A percentile compares a stretch with the other conserved stretches of the same genome.
Evolutionary conservation across 2,888 invertebrate genomes (phyloP).

Genomic region (Agapetus fuscipes): DNA sequence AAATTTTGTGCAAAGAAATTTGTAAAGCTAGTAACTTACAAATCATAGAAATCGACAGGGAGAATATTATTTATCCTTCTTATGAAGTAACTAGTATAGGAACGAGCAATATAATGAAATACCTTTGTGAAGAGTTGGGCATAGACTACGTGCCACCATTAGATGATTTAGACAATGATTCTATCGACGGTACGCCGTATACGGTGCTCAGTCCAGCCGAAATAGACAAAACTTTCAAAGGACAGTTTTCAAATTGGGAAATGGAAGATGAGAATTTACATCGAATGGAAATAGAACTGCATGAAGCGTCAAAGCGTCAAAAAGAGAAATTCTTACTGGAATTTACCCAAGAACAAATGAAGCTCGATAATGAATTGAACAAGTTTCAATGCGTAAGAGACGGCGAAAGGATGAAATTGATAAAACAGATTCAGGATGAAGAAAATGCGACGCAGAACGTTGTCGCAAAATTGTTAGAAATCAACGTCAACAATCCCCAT

Average conservation of each 20-base stretch:
- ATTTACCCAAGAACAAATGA: slow-evolving; percentile 52
- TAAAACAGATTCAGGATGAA: slow-evolving; percentile 54
- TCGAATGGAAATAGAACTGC: slow-evolving; percentile 54
- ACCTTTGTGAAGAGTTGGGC: slow-evolving; percentile 42
- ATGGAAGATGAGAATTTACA: slow-evolving; percentile 53
- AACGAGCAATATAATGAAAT: slow-evolving; percentile 55
- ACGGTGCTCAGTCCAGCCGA: slow-evolving; percentile 32
- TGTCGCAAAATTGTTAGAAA: slow-evolving; percentile 53
- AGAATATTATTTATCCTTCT: slow-evolving; percentile 57
- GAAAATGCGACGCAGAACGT: slow-evolving; percentile 53
- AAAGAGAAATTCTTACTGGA: slow-evolving; percentile 47
- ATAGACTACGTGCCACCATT: slow-evolving; percentile 41
- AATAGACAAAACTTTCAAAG: slow-evolving; percentile 25
- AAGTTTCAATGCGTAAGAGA: slow-evolving; percentile 61
- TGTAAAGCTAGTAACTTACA: slow-evolving; percentile 54
- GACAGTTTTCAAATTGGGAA: slow-evolving; percentile 39
- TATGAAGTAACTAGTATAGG: slow-evolving; percentile 48
- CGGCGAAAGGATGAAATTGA: slow-evolving; percentile 47
- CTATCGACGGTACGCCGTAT: slow-evolving; percentile 29
- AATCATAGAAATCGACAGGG: slow-evolving; percentile 51
- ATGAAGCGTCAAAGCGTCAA: slow-evolving; percentile 51
- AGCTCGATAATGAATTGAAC: slow-evolving; percentile 55
- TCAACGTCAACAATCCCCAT: slow-evolving; percentile 48
- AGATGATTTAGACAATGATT: slow-evolving; percentile 28
- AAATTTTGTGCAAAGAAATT: slow-evolving; percentile 52